These are phyloP conservation scores for Turritopsis rubra DNA, from an alignment of 30 jellyfish, hydroid and myxozoan genomes.

Conservation along the genomic window DNA sequence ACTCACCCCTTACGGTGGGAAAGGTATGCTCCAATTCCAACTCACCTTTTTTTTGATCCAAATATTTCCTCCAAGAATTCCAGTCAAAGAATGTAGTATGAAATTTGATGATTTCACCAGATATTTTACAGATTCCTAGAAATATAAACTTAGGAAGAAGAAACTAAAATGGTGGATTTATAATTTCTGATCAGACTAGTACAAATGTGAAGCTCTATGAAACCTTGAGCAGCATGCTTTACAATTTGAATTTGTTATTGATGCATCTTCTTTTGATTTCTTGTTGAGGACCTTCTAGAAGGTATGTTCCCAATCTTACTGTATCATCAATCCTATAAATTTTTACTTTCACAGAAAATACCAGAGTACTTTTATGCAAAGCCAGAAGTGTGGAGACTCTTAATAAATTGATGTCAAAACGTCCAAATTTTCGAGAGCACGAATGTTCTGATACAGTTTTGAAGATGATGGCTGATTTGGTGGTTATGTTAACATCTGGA, in stretches of 20 bases:
- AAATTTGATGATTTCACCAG: background rate
- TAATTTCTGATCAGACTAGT: no score
- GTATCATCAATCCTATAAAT: no score
- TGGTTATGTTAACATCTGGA: slow-evolving; percentile 68
- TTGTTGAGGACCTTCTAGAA: no score
- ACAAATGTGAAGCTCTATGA: no score
- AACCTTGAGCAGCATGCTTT: no score
- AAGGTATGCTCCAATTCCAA: slow-evolving; percentile 1
- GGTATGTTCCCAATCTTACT: no score
- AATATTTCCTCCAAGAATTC: background rate
- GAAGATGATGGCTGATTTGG: slow-evolving; percentile 54
- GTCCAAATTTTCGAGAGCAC: slow-evolving; percentile 35
- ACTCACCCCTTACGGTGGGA: background rate
- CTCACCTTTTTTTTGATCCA: background rate
- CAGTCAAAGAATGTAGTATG: background rate
- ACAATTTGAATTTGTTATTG: no score
- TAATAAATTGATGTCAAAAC: slow-evolving; percentile 29
- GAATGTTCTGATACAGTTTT: slow-evolving; percentile 33
- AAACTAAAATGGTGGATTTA: no score
- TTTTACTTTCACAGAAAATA: slow-evolving; percentile 5
- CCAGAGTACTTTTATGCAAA: slow-evolving; percentile 18
- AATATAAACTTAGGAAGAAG: background rate
- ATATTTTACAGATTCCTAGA: background rate
- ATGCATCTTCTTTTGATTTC: no score
- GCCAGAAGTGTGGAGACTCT: slow-evolving; percentile 14